Base-by-base conservation (phyloP, 2,113 vertebrate species). In the Brachirus orientalis region DNA sequence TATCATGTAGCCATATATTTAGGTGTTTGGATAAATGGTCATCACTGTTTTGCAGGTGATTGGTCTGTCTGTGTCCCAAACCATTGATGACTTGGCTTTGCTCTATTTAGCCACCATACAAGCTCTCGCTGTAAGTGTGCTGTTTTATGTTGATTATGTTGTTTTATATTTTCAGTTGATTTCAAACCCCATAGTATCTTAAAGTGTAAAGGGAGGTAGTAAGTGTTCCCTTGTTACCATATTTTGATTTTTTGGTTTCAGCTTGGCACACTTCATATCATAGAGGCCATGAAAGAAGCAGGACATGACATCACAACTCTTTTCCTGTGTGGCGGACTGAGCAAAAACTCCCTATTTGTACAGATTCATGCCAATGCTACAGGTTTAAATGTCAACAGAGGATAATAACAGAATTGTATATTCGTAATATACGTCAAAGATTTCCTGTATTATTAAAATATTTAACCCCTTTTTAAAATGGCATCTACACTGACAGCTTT, bases 321-420 rank as follows among this genome's bases (percentile, higher is more conserved):
- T 59, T 98, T 97, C 75, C 88, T 99, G 66, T 98, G 97, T 2
- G 98, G 97, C 2, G 98, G 98, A 6, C 90, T 99, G 81, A 98
- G 98, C 93, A 99, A 98, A 91, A 99, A 99, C 62, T 63, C 92
- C 2, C 92, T 99, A 66, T 98, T 96, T 75, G 95, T 98, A 46
- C 95, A 97, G 88, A 94, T 94, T 86, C 97, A 99, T 0, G 95
- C 97, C 1, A 97, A 96, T 63, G 91, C 96, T 48, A 95, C 95
- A 54, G 97, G 97, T 99, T 72, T 8, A 8, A 22, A 28, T n/a
- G 8, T 8, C 17, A n/a, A n/a, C n/a, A n/a, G n/a, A n/a, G 3
- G 18, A 8, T 6, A 28, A 13, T 43, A 9, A 56, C 10, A 55
- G 36, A 38, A 55, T 41, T 38, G 10, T 8, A 20, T n/a, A 7